phyloP scores from a whole-genome alignment of 2,113 vertebrate species.

The Mirounga angustirostris region DNA sequence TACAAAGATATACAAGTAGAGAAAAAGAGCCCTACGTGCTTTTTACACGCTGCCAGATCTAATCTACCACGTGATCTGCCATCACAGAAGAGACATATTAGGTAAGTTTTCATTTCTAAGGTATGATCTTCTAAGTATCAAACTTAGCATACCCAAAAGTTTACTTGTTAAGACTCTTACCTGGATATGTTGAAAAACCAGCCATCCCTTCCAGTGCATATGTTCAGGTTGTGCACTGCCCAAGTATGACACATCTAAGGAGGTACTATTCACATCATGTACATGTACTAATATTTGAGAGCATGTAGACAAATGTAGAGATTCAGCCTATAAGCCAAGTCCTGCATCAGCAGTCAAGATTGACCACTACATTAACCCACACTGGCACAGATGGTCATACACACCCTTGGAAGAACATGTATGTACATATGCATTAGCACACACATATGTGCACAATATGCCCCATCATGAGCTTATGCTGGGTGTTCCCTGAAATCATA shows the following conservation, averaged over 20 bases:
- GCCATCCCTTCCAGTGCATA: background rate
- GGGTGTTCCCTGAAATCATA: background rate
- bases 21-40: background rate
- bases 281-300: background rate
- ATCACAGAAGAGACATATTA: background rate
- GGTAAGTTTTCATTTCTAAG: background rate
- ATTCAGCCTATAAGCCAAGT: background rate
- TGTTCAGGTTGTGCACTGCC: background rate
- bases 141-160: background rate
- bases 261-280: background rate
- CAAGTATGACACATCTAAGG: background rate
- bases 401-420: background rate
- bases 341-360: background rate
- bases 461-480: background rate
- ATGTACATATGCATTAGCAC: background rate
- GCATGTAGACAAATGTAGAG: background rate
- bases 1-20: background rate
- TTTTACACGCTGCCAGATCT: background rate
- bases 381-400: rapidly evolving
- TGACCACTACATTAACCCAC: background rate
- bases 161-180: background rate
- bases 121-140: background rate
- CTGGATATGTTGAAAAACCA: background rate
- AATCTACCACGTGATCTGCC: background rate
- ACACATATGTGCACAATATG: background rate